Evolutionary conservation across 2,797 vertebrate species (phyloP).

Genomic region (Myioborus miniatus): DNA sequence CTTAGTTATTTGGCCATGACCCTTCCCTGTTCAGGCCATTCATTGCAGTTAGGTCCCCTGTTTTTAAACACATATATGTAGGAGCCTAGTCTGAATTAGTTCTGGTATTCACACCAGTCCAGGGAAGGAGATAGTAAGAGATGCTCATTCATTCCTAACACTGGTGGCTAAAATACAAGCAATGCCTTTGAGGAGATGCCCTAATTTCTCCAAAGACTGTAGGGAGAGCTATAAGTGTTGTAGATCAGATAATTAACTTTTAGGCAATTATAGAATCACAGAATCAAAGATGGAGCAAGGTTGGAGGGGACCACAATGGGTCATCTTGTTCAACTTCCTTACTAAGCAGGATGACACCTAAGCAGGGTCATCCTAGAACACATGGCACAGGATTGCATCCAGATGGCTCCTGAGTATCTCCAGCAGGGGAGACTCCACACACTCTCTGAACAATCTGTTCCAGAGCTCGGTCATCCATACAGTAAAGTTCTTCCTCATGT

Average conservation of each 20-base stretch:
- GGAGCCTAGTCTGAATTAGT: background rate
- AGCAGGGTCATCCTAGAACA: background rate
- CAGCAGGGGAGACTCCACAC: fast-evolving
- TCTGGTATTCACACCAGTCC: background rate
- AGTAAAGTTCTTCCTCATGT: background rate
- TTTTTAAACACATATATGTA: background rate
- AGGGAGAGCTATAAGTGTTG: background rate
- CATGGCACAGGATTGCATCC: background rate
- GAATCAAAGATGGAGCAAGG: background rate
- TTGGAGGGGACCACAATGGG: background rate
- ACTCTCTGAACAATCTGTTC: background rate
- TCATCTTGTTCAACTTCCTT: background rate
- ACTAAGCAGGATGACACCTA: background rate
- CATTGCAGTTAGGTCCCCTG: background rate
- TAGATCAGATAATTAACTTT: background rate
- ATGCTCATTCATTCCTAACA: background rate
- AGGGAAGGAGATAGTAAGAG: background rate
- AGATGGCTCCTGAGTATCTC: background rate
- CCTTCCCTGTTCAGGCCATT: background rate
- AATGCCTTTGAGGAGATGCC: background rate
- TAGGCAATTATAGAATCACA: background rate
- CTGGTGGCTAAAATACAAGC: background rate
- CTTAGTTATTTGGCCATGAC: background rate
- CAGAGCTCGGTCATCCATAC: background rate
- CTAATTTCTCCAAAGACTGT: background rate